phyloP scores from a whole-genome alignment of 2,797 vertebrate species.

The Kryptolebias ocellatus region DNA sequence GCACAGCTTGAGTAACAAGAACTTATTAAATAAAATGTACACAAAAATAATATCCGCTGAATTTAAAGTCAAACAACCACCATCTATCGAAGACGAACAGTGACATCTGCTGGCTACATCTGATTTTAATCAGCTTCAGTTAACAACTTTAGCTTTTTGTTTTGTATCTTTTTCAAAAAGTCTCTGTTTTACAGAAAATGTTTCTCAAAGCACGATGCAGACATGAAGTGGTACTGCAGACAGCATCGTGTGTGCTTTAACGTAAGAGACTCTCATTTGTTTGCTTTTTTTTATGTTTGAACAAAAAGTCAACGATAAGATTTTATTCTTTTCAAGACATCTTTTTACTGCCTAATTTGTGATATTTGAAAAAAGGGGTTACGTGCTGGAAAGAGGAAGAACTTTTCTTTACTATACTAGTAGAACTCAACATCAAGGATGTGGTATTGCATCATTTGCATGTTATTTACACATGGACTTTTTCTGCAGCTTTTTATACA shows the following conservation, averaged over 20 bases:
- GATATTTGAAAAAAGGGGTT: slow-evolving; percentile 16
- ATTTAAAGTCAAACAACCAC: background rate
- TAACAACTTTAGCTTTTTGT: background rate
- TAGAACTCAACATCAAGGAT: slow-evolving; percentile 50
- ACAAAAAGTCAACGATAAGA: background rate
- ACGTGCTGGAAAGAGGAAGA: slow-evolving; percentile 42
- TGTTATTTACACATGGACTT: slow-evolving; percentile 44
- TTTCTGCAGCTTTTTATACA: slow-evolving; percentile 85
- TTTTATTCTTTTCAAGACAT: background rate
- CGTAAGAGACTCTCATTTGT: background rate
- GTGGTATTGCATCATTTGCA: slow-evolving; percentile 76
- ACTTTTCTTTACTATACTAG: slow-evolving; percentile 26
- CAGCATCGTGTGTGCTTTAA: too few species aligned
- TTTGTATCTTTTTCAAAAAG: background rate
- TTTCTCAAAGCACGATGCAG: background rate
- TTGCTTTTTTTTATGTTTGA: background rate
- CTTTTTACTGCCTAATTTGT: slow-evolving; percentile 16
- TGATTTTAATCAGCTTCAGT: background rate
- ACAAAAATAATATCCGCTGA: too few species aligned
- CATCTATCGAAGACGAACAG: slow-evolving; percentile 3
- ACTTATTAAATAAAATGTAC: too few species aligned
- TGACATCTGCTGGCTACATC: slow-evolving; percentile 64
- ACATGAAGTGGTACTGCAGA: background rate
- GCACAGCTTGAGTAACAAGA: too few species aligned
- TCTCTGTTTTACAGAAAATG: background rate